Evolutionary conservation across 2,113 vertebrate genomes (phyloP), one percentile per base, ranked within the genome.

Genomic region (Silurus meridionalis): DNA sequence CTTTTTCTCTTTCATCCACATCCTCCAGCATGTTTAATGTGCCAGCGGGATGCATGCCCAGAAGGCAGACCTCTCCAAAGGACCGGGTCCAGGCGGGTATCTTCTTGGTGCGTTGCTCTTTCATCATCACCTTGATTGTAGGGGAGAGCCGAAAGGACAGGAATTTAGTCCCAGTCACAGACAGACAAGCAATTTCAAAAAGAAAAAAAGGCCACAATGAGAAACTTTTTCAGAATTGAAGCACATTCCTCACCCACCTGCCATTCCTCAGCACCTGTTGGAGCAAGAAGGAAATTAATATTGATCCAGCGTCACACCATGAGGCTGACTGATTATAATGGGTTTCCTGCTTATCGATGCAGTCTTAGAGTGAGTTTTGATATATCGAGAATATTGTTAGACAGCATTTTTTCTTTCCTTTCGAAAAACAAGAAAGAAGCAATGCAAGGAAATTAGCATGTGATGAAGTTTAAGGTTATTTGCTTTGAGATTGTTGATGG

Each of bases 91-190:
- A 75, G 80, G 82, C 28, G 67, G 79, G 87, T 55, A 83, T 88
- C 87, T 75, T 90, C 82, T 88, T 81, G 88, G 87, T 84, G 84
- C 85, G 66, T 85, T 87, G 90, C 86, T 64, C 89, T 92, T 94
- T 93, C 87, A 92, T 92, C 81, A 84, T 69, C 81, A 87, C 28
- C 80, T 90, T 88, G 87, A 72, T 85, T 86, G 83, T 75, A 55
- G 21, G 66, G 55, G 77, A 82, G 37, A 23, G 53, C 19, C 23
- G 50, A 86, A 78, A 61, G 8, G 50, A 50, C 50, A 50, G 19
- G 55, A 52, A 46, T 64, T 82, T 57, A 67, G 50, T 5, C 17
- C 6, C n/a, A 80, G 64, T 14, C 37, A 60, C 14, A 80, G 25
- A 57, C 75, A 57, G 61, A 77, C 17, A 25, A 55, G n/a, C 69